Conservation (phyloP, 2,888 invertebrate genomes). For the Antheraea yamamai region DNA sequence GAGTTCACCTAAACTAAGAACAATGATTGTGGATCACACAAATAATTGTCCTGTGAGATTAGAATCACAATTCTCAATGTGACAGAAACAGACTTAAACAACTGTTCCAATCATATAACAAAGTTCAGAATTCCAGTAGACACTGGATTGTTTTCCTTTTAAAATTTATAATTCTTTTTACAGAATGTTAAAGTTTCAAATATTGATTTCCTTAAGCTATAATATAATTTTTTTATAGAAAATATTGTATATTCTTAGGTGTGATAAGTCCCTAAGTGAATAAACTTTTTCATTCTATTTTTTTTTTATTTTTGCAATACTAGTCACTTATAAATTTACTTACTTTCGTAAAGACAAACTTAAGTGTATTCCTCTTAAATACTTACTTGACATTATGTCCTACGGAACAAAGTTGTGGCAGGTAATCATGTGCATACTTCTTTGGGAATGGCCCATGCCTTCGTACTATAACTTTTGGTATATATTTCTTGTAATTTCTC, state of each 20-base stretch:
- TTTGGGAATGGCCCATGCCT: slow-evolving; percentile 89
- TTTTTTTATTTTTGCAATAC: neutral
- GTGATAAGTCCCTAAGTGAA: neutral
- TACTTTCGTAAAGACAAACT: neutral
- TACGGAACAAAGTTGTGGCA: slow-evolving; percentile 66
- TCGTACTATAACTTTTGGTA: slow-evolving; percentile 89
- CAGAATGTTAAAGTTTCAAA: neutral
- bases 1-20: too few relatives aligned
- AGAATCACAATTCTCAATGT: too few relatives aligned
- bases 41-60: too few relatives aligned
- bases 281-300: neutral
- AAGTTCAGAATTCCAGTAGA: neutral
- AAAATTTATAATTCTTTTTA: neutral
- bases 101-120: neutral
- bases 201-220: neutral
- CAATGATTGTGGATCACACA: too few relatives aligned
- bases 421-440: slow-evolving; percentile 87
- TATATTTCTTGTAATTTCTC: slow-evolving; percentile 90
- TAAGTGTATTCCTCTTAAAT: neutral
- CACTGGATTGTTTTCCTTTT: neutral
- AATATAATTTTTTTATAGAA: too few relatives aligned
- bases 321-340: too few relatives aligned
- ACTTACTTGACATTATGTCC: slow-evolving; percentile 84
- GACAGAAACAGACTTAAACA: too few relatives aligned
- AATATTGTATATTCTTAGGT: neutral